Base-by-base conservation (phyloP, 2,113 vertebrate genomes). In the Leuciscus idus region DNA sequence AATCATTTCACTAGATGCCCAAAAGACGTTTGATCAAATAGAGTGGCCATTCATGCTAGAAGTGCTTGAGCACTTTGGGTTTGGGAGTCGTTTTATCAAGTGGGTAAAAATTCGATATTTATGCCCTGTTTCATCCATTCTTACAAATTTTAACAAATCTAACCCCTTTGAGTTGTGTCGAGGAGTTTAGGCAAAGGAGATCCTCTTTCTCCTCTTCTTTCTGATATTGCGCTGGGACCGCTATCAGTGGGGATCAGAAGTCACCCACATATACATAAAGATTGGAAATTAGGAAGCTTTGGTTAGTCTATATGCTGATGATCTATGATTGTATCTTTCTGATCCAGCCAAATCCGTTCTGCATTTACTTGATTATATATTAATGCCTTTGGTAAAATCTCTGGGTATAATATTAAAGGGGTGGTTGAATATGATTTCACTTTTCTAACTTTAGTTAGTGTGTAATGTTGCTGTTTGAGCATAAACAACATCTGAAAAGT, bases 241-340 rank as follows among this genome's bases (percentile, higher is more conserved):
- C 6, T 81, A 1, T 64, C 50, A 12, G 6, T 61, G 13, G 52
- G n/a, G 5, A 84, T 84, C 15, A 80, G 86, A 50, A 80, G 11
- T 13, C 28, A 74, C 33, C 59, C 74, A n/a, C 52, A 36, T 1
- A 87, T 81, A 11, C 30, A 85, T 84, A 13, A 84, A 57, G 61
- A 2, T 57, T 0, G 23, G 50, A 28, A 6, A 26, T 9, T 10
- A 9, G 26, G 50, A 68, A 79, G 26, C 2, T 8, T 9, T 50
- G 7, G 21, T 80, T 12, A 72, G 26, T 55, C 26, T 81, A 13
- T 59, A 57, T 28, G 76, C 15, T 21, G 48, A 87, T 57, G 48
- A 87, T 46, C 17, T 84, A 0, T 9, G 73, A 17, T 12, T 84
- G 13, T 84, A 66, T 72, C 30, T 81, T 2, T 50, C 36, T 36